Evolutionary conservation across 37 sponge, comb jelly and placozoan species (phyloP), one percentile per base, ranked within the genome.

Genomic region (Ephydatia muelleri): DNA sequence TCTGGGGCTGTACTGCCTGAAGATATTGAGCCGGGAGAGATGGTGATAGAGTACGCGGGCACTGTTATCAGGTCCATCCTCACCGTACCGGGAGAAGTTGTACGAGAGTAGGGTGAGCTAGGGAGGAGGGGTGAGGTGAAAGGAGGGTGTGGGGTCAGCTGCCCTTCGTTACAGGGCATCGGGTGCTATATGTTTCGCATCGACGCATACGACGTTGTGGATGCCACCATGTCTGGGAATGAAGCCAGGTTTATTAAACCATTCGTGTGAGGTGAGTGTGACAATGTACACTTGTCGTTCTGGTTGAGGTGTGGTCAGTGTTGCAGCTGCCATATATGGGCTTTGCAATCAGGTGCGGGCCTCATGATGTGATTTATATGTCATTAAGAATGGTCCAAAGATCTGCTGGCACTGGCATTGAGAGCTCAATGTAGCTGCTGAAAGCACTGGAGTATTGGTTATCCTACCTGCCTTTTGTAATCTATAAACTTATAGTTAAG

Each of bases 131-230:
- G 31, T 12, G 43, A 1, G 78, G 14, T 3, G 49, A 25, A 1
- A n/a, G 16, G 57, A 13, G 16, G 32, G n/a, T n/a, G n/a, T n/a
- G n/a, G n/a, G n/a, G n/a, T n/a, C n/a, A n/a, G n/a, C n/a, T n/a
- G n/a, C n/a, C 33, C 34, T 35, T 68, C 2, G 29, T 9, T 34
- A 23, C 49, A 97, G 97, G 97, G 97, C 3, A 91, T 99, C 65
- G 99, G 99, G 0, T 95, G 97, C 33, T 99, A 99, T 87, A 99
- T 99, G 99, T 99, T 99, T 70, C 80, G 96, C 6, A 99, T 99
- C 30, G 97, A 99, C 48, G 43, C 69, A 0, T 79, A 97, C 75
- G 94, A 97, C 0, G 99, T 99, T 5, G 96, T 99, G 38, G 99
- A 99, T 73, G 99, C 97, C 39, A 99, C n/a, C 99, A 94, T 99